These are phyloP conservation scores for Dasypus novemcinctus DNA, from an alignment of 2,113 vertebrate species.

Conservation along the genomic window DNA sequence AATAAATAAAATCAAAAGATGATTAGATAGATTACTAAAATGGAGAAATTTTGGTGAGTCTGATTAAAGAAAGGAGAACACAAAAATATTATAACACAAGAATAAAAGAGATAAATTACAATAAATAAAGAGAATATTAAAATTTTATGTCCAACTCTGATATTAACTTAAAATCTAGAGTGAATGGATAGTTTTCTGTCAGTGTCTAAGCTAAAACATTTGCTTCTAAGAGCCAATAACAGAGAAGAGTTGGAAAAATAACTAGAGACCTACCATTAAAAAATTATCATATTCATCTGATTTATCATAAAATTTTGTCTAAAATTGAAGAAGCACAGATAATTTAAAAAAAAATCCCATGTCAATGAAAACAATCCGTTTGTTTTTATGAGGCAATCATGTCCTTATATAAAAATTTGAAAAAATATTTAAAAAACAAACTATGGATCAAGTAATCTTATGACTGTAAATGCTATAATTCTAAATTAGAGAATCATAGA, in stretches of 20 bases:
- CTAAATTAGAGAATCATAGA: neutral
- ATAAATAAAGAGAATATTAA: neutral
- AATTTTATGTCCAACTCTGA: neutral
- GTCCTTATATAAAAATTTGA: neutral
- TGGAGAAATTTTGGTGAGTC: neutral
- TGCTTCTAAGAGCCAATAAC: neutral
- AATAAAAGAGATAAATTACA: neutral
- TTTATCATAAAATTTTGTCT: neutral
- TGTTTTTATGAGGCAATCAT: neutral
- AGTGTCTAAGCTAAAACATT: neutral
- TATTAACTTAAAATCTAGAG: neutral
- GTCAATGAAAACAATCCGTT: neutral
- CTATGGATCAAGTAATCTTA: neutral
- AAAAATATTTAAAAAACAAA: neutral
- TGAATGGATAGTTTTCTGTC: neutral
- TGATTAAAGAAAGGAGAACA: neutral
- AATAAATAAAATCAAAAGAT: neutral
- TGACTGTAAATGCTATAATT: neutral
- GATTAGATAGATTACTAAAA: neutral
- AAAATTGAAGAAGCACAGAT: neutral
- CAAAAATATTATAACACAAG: neutral
- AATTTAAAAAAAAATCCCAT: neutral
- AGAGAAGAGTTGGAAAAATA: neutral
- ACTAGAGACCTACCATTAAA: neutral
- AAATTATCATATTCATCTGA: neutral